These are phyloP conservation scores for Morus bassanus DNA, from an alignment of 2,797 vertebrate genomes.

Conservation along the genomic window DNA sequence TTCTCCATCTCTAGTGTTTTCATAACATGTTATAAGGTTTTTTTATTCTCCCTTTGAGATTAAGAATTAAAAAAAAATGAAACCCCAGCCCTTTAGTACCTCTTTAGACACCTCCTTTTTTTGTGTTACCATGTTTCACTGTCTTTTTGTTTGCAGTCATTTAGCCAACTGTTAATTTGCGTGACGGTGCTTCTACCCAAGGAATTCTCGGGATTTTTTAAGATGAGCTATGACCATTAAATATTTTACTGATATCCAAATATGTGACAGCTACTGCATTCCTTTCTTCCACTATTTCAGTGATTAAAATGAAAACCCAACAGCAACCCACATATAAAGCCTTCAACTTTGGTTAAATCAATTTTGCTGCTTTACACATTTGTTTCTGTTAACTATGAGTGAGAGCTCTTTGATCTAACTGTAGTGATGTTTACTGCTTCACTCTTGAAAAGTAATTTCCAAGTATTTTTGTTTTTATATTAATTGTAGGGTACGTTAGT, in stretches of 20 bases:
- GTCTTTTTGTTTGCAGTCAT: neutral
- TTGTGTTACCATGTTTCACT: neutral
- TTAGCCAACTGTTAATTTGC: neutral
- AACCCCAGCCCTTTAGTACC: neutral
- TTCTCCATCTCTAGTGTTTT: neutral
- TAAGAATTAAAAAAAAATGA: neutral
- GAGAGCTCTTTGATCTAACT: neutral
- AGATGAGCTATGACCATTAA: neutral
- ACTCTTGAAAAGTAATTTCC: neutral
- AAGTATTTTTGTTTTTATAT: neutral
- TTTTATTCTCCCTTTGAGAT: neutral
- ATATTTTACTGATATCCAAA: neutral
- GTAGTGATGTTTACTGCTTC: neutral
- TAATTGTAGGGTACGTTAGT: neutral
- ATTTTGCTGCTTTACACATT: neutral
- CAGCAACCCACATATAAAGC: neutral
- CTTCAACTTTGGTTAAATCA: neutral
- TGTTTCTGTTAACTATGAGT: neutral
- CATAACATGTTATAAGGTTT: neutral
- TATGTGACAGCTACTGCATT: neutral
- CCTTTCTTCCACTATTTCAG: neutral
- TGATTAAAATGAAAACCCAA: neutral
- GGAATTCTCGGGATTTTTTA: neutral
- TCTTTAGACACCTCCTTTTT: neutral
- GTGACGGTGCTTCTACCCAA: neutral